Conservation (phyloP, 2,113 vertebrate genomes). For the Crypturellus undulatus region DNA sequence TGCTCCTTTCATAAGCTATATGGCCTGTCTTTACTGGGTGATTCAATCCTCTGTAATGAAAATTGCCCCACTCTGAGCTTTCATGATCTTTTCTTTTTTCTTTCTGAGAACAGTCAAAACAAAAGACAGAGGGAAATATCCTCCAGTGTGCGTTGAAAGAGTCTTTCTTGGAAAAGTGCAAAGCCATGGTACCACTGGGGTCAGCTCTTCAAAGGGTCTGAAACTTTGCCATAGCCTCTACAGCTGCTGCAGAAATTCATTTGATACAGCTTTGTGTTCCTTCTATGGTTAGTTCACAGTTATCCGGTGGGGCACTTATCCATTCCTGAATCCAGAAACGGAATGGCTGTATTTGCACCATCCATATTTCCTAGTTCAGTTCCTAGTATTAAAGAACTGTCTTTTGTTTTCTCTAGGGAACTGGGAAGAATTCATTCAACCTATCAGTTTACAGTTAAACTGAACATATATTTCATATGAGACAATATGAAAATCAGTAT, state of each 20-base stretch:
- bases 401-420: background rate
- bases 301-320: background rate
- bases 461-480: background rate
- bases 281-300: constrained; percentile 32
- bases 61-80: constrained; percentile 51
- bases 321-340: background rate
- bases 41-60: constrained; percentile 41
- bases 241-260: constrained; percentile 45
- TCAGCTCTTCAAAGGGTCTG: background rate
- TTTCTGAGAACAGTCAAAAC: constrained; percentile 21
- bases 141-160: background rate
- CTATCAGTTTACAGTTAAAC: background rate
- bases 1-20: constrained; percentile 23
- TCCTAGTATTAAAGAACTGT: background rate
- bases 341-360: background rate
- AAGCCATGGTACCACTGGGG: background rate
- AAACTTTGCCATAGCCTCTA: background rate
- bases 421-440: background rate
- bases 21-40: constrained; percentile 10
- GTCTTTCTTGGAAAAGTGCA: constrained; percentile 36
- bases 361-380: background rate
- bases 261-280: background rate
- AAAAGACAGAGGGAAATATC: constrained; percentile 30
- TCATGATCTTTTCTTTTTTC: background rate
- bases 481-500: constrained; percentile 36